Percentiles rank a stretch among this genome's conserved stretches.
Evolutionary conservation across 2,113 vertebrate genomes (phyloP).

Genomic region (Calidris pugnax): DNA sequence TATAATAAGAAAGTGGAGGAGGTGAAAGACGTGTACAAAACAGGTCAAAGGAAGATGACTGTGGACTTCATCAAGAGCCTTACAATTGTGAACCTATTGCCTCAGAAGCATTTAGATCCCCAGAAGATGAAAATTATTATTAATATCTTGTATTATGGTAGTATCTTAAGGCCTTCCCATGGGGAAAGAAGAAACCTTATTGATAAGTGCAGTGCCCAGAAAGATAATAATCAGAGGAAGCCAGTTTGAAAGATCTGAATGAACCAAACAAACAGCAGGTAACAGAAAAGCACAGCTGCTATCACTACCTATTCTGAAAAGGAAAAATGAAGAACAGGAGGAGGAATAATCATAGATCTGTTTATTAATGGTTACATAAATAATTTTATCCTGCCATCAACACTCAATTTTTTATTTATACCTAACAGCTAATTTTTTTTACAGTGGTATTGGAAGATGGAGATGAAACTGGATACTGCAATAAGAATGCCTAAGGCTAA

Average conservation of each 20-base stretch:
- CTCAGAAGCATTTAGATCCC: neutral
- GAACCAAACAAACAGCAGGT: neutral
- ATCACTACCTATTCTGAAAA: neutral
- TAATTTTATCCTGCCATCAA: neutral
- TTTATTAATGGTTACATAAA: neutral
- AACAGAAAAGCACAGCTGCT: neutral
- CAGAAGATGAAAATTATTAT: neutral
- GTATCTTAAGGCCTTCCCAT: neutral
- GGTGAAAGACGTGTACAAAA: neutral
- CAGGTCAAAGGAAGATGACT: neutral
- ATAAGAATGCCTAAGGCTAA: neutral
- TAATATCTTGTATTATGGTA: neutral
- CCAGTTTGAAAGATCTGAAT: neutral
- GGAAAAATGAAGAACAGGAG: neutral
- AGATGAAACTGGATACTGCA: neutral
- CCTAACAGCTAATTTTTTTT: neutral
- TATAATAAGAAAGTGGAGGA: neutral
- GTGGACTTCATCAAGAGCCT: neutral
- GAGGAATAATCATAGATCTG: neutral
- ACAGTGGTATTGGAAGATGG: neutral
- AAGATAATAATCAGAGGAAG: neutral
- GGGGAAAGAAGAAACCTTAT: neutral
- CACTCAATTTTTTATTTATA: neutral
- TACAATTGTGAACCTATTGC: neutral
- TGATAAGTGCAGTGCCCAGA: fast-evolving